These are phyloP conservation scores for Thunnus albacares DNA, from an alignment of 2,797 vertebrate species.

Conservation along the genomic window DNA sequence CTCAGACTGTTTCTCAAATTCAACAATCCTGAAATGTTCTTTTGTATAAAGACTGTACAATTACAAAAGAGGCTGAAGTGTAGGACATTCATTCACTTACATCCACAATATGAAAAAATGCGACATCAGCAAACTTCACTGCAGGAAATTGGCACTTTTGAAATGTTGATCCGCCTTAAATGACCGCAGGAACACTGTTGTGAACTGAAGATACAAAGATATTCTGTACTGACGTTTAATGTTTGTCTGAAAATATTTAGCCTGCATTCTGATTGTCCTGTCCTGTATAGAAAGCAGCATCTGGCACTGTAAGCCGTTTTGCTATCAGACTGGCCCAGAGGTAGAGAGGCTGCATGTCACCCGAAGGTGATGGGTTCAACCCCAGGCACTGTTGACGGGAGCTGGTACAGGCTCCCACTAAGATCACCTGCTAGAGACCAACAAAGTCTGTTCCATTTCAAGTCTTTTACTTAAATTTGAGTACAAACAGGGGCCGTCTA, in stretches of 20 bases:
- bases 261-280: background rate
- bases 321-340: constrained; percentile 38
- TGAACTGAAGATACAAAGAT: background rate
- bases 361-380: background rate
- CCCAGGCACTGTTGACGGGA: background rate
- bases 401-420: background rate
- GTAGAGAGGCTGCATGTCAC: constrained; percentile 35
- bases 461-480: too few species aligned
- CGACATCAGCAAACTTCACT: constrained; percentile 78
- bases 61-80: constrained; percentile 10
- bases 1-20: background rate
- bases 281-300: background rate
- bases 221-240: background rate
- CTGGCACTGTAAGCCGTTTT: constrained; percentile 18
- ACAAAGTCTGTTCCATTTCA: background rate
- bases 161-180: constrained; percentile 6
- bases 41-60: constrained; percentile 21
- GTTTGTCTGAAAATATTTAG: background rate
- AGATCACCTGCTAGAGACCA: background rate
- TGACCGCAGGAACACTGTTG: background rate
- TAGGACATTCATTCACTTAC: constrained; percentile 5
- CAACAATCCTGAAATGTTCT: constrained; percentile 7
- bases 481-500: background rate
- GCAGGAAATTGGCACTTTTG: constrained; percentile 14
- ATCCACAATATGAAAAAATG: background rate